These are phyloP conservation scores for Stenoptilia bipunctidactyla DNA, from an alignment of 2,888 invertebrate species.

Conservation along the genomic window DNA sequence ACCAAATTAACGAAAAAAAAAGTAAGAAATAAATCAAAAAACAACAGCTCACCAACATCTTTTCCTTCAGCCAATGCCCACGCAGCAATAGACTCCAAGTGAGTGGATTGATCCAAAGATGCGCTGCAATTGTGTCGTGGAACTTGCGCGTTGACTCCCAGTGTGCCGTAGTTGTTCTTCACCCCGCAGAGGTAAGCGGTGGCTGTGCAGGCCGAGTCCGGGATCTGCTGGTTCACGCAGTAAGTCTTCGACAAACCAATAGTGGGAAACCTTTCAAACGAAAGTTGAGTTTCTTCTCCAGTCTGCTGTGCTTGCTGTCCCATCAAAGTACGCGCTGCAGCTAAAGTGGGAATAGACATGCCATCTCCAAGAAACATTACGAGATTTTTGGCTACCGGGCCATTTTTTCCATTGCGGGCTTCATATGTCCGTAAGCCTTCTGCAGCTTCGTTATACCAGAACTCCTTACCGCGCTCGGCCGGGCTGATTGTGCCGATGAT, in stretches of 20 bases:
- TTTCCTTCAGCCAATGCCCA: conserved; percentile 71
- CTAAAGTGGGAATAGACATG: conserved; percentile 78
- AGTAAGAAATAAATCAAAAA: too few species aligned
- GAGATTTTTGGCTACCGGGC: conserved; percentile 73
- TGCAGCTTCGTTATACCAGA: conserved; percentile 69
- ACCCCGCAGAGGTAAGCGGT: conserved; percentile 65
- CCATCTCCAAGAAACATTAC: conserved; percentile 81
- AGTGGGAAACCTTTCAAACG: conserved; percentile 74
- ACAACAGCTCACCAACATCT: conserved; percentile 33
- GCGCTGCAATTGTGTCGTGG: conserved; percentile 68
- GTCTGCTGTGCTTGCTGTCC: conserved; percentile 60
- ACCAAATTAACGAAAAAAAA: too few species aligned
- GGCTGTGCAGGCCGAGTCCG: conserved; percentile 67
- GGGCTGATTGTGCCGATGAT: neutral
- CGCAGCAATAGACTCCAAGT: conserved; percentile 73
- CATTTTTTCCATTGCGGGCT: conserved; percentile 73
- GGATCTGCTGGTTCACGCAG: conserved; percentile 55
- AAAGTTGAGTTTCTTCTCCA: conserved; percentile 71
- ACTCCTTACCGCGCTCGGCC: conserved; percentile 11
- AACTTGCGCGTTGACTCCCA: conserved; percentile 61
- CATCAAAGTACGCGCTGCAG: conserved; percentile 70
- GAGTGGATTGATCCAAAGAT: conserved; percentile 52
- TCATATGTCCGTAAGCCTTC: conserved; percentile 78
- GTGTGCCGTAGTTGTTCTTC: conserved; percentile 51
- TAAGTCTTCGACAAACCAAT: conserved; percentile 53